A percentile compares a stretch with the other conserved stretches of the same genome.
Conservation (phyloP, 2,113 vertebrate genomes). For the Corvus cornix region DNA sequence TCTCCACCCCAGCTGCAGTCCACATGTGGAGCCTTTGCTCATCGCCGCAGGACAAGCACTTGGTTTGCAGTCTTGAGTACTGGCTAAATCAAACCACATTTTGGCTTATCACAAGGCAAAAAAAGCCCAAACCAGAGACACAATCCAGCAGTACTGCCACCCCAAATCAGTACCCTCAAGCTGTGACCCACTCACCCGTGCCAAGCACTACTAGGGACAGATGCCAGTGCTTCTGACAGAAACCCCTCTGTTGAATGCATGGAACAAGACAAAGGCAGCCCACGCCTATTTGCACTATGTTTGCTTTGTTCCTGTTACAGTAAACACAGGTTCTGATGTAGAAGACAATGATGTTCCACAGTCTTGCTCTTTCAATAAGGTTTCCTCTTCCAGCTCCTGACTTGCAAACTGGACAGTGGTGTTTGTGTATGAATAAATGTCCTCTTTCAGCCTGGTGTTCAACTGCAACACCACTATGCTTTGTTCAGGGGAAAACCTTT, state of each 20-base stretch:
- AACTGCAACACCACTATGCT: background rate
- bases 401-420: background rate
- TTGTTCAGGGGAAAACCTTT: slow-evolving; percentile 18
- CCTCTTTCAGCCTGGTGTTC: background rate
- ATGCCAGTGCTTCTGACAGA: background rate
- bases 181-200: background rate
- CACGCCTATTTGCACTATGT: background rate
- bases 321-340: slow-evolving; percentile 30
- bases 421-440: background rate
- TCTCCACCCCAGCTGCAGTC: rapidly evolving
- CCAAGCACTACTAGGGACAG: slow-evolving; percentile 4
- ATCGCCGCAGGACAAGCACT: rapidly evolving
- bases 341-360: slow-evolving; percentile 33
- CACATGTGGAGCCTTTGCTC: background rate
- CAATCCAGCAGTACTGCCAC: background rate
- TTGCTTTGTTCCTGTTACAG: slow-evolving; percentile 25
- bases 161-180: background rate
- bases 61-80: rapidly evolving
- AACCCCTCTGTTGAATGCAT: slow-evolving; percentile 6
- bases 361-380: background rate
- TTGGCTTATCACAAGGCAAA: background rate
- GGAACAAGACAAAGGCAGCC: background rate
- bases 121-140: background rate
- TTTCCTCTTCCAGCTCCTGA: background rate
- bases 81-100: background rate